These are phyloP conservation scores for Harmothoe impar DNA, from an alignment of 2,888 invertebrate species.

Conservation along the genomic window DNA sequence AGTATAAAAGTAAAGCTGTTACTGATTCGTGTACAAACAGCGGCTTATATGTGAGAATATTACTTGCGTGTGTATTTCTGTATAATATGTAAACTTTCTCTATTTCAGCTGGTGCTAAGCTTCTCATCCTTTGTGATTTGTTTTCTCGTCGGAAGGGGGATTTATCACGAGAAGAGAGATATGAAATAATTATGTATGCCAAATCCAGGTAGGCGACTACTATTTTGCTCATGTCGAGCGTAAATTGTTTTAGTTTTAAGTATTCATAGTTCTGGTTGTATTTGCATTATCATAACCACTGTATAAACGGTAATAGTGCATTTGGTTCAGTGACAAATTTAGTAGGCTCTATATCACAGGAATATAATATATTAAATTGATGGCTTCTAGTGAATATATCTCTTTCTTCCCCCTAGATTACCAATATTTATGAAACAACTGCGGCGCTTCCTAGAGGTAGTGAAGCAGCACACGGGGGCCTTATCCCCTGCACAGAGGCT, in stretches of 20 bases:
- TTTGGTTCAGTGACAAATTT: too few relatives aligned
- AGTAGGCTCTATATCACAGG: too few relatives aligned
- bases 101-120: conserved; percentile 81
- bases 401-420: conserved; percentile 83
- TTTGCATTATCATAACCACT: too few relatives aligned
- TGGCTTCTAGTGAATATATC: not conserved
- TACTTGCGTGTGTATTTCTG: too few relatives aligned
- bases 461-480: conserved; percentile 86
- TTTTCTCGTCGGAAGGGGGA: conserved; percentile 87
- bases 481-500: conserved; percentile 86
- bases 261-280: too few relatives aligned
- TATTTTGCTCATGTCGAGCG: too few relatives aligned
- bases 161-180: conserved; percentile 87
- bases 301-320: too few relatives aligned
- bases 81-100: not conserved
- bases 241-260: too few relatives aligned
- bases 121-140: conserved; percentile 87
- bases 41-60: too few relatives aligned
- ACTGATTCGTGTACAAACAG: too few relatives aligned
- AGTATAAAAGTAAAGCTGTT: too few relatives aligned
- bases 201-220: conserved; percentile 84
- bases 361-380: too few relatives aligned
- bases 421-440: conserved; percentile 88
- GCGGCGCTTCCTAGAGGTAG: conserved; percentile 86
- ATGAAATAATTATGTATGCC: conserved; percentile 88